Percentiles rank a stretch among this genome's conserved stretches.
These are phyloP conservation scores for Oophaga sylvatica DNA, from an alignment of 2,797 vertebrate species.

Conservation along the genomic window DNA sequence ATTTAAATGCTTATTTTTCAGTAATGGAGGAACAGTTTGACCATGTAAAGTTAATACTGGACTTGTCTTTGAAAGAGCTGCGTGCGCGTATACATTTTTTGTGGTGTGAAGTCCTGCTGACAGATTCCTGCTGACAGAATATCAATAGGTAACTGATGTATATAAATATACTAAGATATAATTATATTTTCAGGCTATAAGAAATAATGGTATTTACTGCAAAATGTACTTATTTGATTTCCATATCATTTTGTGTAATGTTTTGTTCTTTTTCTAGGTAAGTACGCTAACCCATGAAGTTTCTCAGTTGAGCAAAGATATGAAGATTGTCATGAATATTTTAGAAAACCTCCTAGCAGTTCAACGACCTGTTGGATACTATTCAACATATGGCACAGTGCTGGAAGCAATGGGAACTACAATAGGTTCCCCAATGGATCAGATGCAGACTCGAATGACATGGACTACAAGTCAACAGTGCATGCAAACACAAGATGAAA, in stretches of 20 bases:
- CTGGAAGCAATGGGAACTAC: constrained; percentile 61
- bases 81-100: too few species aligned
- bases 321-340: constrained; percentile 77
- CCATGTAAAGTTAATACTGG: too few species aligned
- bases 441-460: constrained; percentile 68
- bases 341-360: constrained; percentile 73
- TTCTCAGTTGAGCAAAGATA: constrained; percentile 76
- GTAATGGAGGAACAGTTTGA: too few species aligned
- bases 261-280: constrained; percentile 70
- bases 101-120: too few species aligned
- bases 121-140: too few species aligned
- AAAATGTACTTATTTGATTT: not conserved
- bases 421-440: constrained; percentile 70
- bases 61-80: too few species aligned
- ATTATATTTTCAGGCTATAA: too few species aligned
- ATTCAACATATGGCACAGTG: constrained; percentile 68
- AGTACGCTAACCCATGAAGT: constrained; percentile 77
- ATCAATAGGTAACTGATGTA: not conserved
- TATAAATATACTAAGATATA: not conserved
- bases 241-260: not conserved
- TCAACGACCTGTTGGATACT: constrained; percentile 71
- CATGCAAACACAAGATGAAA: constrained; percentile 67
- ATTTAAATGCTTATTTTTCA: too few species aligned
- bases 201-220: not conserved
- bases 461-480: constrained; percentile 73